A percentile compares a stretch with the other conserved stretches of the same genome.
Conservation (phyloP, 1,140 invertebrate genomes). For the Leptinotarsa defecta region DNA sequence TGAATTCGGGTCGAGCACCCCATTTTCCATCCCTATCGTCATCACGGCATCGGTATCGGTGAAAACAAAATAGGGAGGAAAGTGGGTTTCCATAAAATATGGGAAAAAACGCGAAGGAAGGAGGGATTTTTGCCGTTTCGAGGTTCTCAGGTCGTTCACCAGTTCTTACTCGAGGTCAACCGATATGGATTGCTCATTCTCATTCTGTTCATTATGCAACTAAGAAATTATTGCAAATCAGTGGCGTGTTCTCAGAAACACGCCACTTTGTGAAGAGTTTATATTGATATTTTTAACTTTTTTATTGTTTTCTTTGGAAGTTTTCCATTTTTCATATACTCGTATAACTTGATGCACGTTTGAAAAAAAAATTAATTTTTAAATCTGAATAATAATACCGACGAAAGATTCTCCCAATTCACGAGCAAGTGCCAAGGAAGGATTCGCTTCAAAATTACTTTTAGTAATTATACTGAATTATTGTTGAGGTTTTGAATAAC, state of each 20-base stretch:
- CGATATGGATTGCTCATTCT: conserved; percentile 31
- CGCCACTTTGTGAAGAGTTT: no score
- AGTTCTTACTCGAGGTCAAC: conserved; percentile 29
- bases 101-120: not conserved
- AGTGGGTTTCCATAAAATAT: not conserved
- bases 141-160: conserved; percentile 36
- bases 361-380: no score
- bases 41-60: not conserved
- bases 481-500: no score
- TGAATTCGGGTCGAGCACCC: conserved; percentile 13
- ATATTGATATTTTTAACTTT: no score
- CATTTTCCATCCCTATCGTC: not conserved
- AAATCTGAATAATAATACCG: no score
- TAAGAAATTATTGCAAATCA: not conserved
- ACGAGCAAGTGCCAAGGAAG: no score
- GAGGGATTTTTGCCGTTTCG: conserved; percentile 7
- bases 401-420: no score
- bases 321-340: no score
- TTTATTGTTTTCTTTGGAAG: no score
- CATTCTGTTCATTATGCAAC: conserved; percentile 22
- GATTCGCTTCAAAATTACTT: no score
- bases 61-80: not conserved
- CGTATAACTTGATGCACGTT: no score
- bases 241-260: not conserved
- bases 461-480: no score